A percentile compares a stretch with the other conserved stretches of the same genome.
Evolutionary conservation across 2,113 vertebrate genomes (phyloP).

Genomic region (Pelusios castaneus): DNA sequence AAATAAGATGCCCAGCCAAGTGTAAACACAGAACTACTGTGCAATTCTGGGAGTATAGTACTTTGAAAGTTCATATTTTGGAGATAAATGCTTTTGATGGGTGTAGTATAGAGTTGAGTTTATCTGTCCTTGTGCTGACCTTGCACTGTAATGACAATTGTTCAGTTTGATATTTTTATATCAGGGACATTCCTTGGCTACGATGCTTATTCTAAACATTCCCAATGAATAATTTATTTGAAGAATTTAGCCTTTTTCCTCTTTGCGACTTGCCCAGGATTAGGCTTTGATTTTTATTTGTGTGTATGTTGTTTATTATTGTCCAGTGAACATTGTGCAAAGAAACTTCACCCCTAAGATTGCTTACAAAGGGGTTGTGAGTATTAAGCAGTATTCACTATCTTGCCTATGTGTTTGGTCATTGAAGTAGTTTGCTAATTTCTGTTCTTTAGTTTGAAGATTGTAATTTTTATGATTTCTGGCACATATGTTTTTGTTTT

Average conservation of each 20-base stretch:
- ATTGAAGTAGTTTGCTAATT: not conserved
- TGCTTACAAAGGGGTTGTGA: not conserved
- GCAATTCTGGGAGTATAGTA: not conserved
- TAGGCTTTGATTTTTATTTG: not conserved
- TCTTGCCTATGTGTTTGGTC: not conserved
- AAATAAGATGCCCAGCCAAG: not conserved
- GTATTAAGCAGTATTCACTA: not conserved
- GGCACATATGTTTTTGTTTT: not conserved
- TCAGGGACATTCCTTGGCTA: not conserved
- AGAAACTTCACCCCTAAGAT: not conserved
- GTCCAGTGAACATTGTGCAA: not conserved
- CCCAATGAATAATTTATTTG: accelerated
- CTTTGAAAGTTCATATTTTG: not conserved
- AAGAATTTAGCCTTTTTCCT: not conserved
- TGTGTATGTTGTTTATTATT: not conserved
- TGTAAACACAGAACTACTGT: not conserved
- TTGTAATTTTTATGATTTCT: not conserved
- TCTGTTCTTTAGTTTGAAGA: not conserved
- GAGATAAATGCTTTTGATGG: not conserved
- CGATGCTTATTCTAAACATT: not conserved
- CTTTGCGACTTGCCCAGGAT: accelerated
- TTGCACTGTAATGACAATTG: not conserved
- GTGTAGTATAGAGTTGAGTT: not conserved
- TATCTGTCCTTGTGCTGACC: not conserved
- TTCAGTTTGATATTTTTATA: not conserved